Evolutionary conservation across 1,140 invertebrate genomes (phyloP).

Genomic region (Drosophila parabipectinata): DNA sequence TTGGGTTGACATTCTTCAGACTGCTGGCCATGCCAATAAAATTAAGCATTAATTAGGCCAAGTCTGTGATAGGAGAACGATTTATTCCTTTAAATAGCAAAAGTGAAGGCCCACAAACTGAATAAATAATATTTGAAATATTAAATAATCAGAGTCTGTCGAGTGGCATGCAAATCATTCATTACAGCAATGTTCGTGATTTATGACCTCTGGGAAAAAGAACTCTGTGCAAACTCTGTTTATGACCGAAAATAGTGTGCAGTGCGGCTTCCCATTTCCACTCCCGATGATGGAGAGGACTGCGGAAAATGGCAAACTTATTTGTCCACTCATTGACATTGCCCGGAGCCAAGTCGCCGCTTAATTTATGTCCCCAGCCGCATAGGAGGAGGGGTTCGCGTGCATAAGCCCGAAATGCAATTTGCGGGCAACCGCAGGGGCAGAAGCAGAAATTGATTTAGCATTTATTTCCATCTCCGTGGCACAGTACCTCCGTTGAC

Average conservation of each 20-base stretch:
- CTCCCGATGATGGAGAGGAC: constrained; percentile 47
- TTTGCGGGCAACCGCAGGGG: constrained; percentile 45
- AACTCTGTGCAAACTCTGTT: neutral
- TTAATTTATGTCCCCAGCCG: constrained; percentile 36
- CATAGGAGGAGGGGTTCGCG: constrained; percentile 20
- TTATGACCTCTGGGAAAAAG: neutral
- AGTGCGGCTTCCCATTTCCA: neutral
- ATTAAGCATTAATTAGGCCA: constrained; percentile 27
- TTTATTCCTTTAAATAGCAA: neutral
- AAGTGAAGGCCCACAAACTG: neutral
- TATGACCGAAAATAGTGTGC: neutral
- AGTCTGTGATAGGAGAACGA: neutral
- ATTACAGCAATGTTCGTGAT: neutral
- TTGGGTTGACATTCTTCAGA: constrained; percentile 11
- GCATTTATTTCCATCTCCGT: constrained; percentile 52
- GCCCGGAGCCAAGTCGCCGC: constrained; percentile 29
- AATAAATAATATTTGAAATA: too few species aligned
- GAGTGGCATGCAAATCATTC: neutral
- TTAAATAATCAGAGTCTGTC: neutral
- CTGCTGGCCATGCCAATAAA: neutral
- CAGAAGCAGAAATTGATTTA: constrained; percentile 59
- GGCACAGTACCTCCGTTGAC: constrained; percentile 8
- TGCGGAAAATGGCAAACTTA: constrained; percentile 44
- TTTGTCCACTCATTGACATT: constrained; percentile 34
- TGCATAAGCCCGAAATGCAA: constrained; percentile 45